A percentile compares a stretch with the other conserved stretches of the same genome.
phyloP scores from a whole-genome alignment of 2,888 invertebrate genomes.

The Diogma glabrata region DNA sequence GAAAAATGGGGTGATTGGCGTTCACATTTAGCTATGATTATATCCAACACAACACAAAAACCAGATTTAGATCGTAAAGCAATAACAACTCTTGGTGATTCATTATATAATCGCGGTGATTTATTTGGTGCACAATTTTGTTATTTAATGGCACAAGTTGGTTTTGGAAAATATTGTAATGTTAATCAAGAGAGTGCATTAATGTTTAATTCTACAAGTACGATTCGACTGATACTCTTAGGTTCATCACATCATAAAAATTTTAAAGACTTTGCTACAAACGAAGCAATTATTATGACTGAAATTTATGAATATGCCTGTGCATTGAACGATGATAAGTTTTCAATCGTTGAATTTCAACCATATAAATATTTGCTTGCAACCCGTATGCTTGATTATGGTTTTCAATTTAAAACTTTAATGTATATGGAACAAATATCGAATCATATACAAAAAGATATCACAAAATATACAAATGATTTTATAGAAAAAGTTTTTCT shows the following conservation, averaged over 20 bases:
- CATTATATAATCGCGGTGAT: conserved; percentile 60
- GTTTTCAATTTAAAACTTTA: conserved; percentile 67
- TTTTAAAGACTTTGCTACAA: conserved; percentile 58
- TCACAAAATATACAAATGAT: conserved; percentile 38
- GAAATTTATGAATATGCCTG: conserved; percentile 92
- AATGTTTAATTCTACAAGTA: conserved; percentile 22
- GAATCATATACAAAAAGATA: conserved; percentile 48
- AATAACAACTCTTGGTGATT: conserved; percentile 63
- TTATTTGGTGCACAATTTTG: conserved; percentile 91
- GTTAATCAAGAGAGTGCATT: conserved; percentile 18
- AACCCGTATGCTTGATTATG: conserved; percentile 62
- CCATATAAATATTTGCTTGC: conserved; percentile 77
- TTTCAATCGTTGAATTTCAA: conserved; percentile 62
- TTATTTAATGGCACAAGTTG: conserved; percentile 62
- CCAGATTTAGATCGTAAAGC: conserved; percentile 68
- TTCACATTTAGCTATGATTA: conserved; percentile 90
- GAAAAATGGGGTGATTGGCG: conserved; percentile 88
- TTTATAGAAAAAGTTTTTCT: conserved; percentile 43
- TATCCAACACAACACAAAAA: conserved; percentile 68
- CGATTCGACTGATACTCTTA: conserved; percentile 52
- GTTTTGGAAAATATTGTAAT: conserved; percentile 31
- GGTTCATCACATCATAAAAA: conserved; percentile 59
- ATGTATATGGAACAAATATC: conserved; percentile 75
- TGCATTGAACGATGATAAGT: conserved; percentile 61
- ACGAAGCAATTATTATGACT: conserved; percentile 83